Conservation (phyloP, 1,140 invertebrate species). For the Meloidogyne hapla region DNA sequence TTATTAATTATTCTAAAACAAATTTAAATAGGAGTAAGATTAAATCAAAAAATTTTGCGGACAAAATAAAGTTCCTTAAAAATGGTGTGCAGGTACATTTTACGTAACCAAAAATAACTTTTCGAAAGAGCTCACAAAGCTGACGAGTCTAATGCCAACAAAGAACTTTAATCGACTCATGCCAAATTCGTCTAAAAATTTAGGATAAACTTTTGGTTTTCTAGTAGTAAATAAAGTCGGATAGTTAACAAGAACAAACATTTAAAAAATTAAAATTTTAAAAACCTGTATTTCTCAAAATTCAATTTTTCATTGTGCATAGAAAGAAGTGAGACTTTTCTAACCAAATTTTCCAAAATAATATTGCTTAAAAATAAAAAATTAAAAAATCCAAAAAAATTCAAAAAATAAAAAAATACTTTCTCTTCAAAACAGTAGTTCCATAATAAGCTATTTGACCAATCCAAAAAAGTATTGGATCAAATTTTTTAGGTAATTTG, state of each 20-base stretch:
- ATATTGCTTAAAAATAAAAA: conserved; percentile 53
- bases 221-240: too few relatives aligned
- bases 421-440: conserved; percentile 56
- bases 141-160: too few relatives aligned
- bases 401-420: conserved; percentile 34
- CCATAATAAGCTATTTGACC: conserved; percentile 48
- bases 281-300: conserved; percentile 35
- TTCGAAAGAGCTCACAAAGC: too few relatives aligned
- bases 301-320: conserved; percentile 17
- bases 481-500: conserved; percentile 49
- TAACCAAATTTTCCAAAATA: conserved; percentile 51
- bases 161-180: too few relatives aligned
- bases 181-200: too few relatives aligned
- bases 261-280: background rate
- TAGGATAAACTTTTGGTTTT: too few relatives aligned
- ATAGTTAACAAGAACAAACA: background rate
- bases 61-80: too few relatives aligned
- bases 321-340: conserved; percentile 37
- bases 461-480: conserved; percentile 61
- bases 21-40: too few relatives aligned
- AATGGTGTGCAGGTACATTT: too few relatives aligned
- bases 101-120: too few relatives aligned
- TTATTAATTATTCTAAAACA: too few relatives aligned
- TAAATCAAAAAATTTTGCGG: too few relatives aligned
- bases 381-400: background rate